These are phyloP conservation scores for Myripristis jacobus DNA, from an alignment of 2,797 vertebrate species.

Conservation along the genomic window DNA sequence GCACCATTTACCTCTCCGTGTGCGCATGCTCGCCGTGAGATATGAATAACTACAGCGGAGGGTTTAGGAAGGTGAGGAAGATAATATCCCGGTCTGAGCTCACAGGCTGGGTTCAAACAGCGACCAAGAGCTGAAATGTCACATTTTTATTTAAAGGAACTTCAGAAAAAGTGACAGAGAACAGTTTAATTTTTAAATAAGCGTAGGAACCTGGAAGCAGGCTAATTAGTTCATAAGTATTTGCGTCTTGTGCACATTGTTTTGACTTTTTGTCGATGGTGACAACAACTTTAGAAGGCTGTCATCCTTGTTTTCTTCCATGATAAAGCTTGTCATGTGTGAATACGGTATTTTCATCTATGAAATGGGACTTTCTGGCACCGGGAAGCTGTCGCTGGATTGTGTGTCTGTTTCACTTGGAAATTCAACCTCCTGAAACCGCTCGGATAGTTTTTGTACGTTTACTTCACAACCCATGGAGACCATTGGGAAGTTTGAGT, in stretches of 20 bases:
- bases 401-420: slow-evolving; percentile 51
- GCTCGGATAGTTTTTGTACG: slow-evolving; percentile 23
- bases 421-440: slow-evolving; percentile 62
- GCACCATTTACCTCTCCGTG: slow-evolving; percentile 28
- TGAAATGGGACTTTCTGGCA: slow-evolving; percentile 78
- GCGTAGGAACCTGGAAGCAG: not conserved
- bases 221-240: slow-evolving; percentile 25
- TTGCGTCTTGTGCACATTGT: slow-evolving; percentile 28
- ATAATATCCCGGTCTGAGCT: slow-evolving; percentile 44
- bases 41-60: slow-evolving; percentile 50
- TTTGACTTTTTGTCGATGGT: slow-evolving; percentile 35
- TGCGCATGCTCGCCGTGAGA: slow-evolving; percentile 71
- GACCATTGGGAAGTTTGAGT: slow-evolving; percentile 94
- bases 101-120: slow-evolving; percentile 28
- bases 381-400: slow-evolving; percentile 62
- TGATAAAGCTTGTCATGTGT: slow-evolving; percentile 54
- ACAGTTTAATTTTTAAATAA: not conserved
- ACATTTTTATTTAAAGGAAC: not conserved
- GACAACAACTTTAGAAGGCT: slow-evolving; percentile 31
- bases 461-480: slow-evolving; percentile 82
- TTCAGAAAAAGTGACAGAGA: not conserved
- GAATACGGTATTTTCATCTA: slow-evolving; percentile 47
- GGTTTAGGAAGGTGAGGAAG: slow-evolving; percentile 61
- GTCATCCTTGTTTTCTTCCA: not conserved
- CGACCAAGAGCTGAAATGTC: not conserved